Evolutionary conservation across 1,140 invertebrate species (phyloP), one percentile per base, ranked within the genome.

Genomic region (Tetranychus cinnabarinus): DNA sequence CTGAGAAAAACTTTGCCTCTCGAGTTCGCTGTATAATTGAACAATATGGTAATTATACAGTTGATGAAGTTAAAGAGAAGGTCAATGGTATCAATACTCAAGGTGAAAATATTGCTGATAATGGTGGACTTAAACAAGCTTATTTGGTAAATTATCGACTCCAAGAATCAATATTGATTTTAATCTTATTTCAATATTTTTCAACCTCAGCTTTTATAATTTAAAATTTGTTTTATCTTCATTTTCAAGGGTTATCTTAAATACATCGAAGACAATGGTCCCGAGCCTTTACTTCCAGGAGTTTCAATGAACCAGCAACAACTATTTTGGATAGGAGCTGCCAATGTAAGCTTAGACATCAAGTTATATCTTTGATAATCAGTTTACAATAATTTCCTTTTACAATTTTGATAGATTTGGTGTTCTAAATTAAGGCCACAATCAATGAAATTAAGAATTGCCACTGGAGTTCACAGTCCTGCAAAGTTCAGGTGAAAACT

Each of bases 251-350:
- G 56, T 15, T 65, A 67, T 54, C 37, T 59, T 13, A 52, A 61
- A 58, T 66, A 23, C 48, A 39, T 66, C 7, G 50, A 66, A 15
- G 54, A 65, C 33, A 52, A 63, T 37, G 69, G 67, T 8, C 58
- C 59, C 10, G 70, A 72, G 56, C 62, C 75, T 1, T 72, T 76
- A 61, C 71, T 88, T 4, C 86, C 86, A 0, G 85, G 86, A 33
- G 79, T 90, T 63, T 79, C 84, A 52, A 80, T 81, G 54, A 80
- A 78, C 2, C 77, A 80, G 0, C 77, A 81, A 65, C 86, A 91
- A 71, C 74, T 95, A 31, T 85, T 95, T 69, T 96, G 86, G 72
- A 76, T 91, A 13, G 78, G 82, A 10, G 88, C 45, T 79, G 85
- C 52, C 78, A 86, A 88, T 72, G 84, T 68, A 60, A 50, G 59